phyloP scores from a whole-genome alignment of 2,888 invertebrate genomes.

The Melieria picta region DNA sequence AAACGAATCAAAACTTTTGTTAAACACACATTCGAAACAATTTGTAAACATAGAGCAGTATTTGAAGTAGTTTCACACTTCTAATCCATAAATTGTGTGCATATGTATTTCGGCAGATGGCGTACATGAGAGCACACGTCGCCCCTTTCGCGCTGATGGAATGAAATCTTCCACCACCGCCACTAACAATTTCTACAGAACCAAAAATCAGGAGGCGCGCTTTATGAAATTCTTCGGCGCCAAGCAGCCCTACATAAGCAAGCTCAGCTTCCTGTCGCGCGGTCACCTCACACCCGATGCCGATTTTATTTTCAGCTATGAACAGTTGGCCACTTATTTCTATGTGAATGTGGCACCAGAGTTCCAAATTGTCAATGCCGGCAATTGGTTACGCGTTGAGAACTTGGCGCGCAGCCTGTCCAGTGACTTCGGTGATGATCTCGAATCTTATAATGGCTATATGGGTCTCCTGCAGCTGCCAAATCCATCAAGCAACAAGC shows the following conservation, averaged over 20 bases:
- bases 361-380: conserved; percentile 68
- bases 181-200: conserved; percentile 54
- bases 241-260: conserved; percentile 55
- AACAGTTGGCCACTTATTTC: conserved; percentile 68
- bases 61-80: too few species aligned
- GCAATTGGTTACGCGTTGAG: conserved; percentile 69
- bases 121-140: conserved; percentile 52
- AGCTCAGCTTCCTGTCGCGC: conserved; percentile 62
- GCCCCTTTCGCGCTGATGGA: conserved; percentile 60
- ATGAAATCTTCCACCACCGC: conserved; percentile 49
- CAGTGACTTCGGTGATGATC: conserved; percentile 54
- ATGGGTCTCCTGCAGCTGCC: conserved; percentile 64
- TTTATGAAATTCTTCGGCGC: conserved; percentile 59
- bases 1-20: too few species aligned
- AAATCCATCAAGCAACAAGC: conserved; percentile 47
- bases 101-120: conserved; percentile 45
- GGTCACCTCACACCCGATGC: conserved; percentile 69
- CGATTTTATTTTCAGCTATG: conserved; percentile 67
- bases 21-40: too few species aligned
- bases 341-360: conserved; percentile 68
- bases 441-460: conserved; percentile 66
- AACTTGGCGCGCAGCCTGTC: conserved; percentile 63
- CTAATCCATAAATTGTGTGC: conserved; percentile 27
- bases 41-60: too few species aligned
- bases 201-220: conserved; percentile 55